Conservation (phyloP, 1,140 invertebrate species). For the Manduca sexta region DNA sequence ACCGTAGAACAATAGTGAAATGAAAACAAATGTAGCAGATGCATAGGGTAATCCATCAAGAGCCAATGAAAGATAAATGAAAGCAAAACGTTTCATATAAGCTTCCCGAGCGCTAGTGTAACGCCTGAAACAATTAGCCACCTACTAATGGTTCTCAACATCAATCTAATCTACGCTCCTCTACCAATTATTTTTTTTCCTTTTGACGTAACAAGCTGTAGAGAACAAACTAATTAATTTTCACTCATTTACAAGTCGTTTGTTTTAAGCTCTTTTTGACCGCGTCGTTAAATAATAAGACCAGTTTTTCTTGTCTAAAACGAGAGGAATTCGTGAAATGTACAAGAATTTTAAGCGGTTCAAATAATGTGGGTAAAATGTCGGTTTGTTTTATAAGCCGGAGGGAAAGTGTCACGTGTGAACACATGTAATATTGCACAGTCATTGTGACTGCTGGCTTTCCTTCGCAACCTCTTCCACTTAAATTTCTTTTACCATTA, state of each 20-base stretch:
- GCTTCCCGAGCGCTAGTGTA: constrained; percentile 3
- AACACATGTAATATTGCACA: too few relatives aligned
- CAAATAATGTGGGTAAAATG: too few relatives aligned
- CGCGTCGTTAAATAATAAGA: constrained; percentile 7
- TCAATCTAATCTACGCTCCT: constrained; percentile 20
- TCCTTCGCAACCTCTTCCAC: too few relatives aligned
- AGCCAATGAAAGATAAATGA: constrained; percentile 5
- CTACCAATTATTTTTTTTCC: constrained; percentile 40
- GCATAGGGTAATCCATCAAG: background rate
- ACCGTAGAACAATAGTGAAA: too few relatives aligned
- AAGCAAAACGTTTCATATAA: constrained; percentile 4
- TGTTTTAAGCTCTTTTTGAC: constrained; percentile 12
- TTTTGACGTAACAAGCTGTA: constrained; percentile 21
- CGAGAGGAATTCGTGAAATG: too few relatives aligned
- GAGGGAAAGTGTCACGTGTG: too few relatives aligned
- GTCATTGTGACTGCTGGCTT: too few relatives aligned
- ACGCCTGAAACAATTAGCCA: constrained; percentile 15
- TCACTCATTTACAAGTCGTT: constrained; percentile 50
- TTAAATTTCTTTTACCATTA: too few relatives aligned
- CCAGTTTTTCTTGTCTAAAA: background rate
- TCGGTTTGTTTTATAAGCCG: too few relatives aligned
- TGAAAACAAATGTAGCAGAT: background rate
- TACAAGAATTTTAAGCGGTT: too few relatives aligned
- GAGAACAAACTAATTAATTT: constrained; percentile 47
- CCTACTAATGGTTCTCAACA: constrained; percentile 18